phyloP scores from a whole-genome alignment of 2,797 vertebrate species.

The Gallinago stenura region DNA sequence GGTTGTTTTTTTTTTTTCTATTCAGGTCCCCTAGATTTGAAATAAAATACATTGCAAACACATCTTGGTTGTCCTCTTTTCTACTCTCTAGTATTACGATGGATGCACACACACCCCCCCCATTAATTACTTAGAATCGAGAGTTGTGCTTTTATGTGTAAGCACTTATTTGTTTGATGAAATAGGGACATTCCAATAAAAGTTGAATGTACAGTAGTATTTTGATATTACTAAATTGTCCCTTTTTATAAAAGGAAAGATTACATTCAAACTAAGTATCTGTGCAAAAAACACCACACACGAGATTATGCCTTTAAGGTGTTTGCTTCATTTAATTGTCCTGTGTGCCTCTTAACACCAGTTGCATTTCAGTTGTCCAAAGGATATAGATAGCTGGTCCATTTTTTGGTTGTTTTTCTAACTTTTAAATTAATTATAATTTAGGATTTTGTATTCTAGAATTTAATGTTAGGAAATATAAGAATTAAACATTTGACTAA shows the following conservation, averaged over 20 bases:
- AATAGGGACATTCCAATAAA: neutral
- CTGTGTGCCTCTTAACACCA: neutral
- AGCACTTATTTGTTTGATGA: neutral
- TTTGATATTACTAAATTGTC: neutral
- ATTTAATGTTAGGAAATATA: neutral
- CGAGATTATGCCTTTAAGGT: neutral
- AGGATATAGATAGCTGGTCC: neutral
- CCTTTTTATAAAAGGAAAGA: neutral
- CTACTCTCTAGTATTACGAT: neutral
- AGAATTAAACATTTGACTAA: neutral
- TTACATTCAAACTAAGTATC: neutral
- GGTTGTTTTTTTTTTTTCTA: neutral
- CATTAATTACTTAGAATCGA: accelerated
- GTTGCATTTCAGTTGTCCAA: neutral
- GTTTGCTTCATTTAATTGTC: neutral
- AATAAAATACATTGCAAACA: neutral
- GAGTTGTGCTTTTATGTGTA: neutral
- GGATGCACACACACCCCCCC: accelerated
- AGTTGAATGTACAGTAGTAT: neutral
- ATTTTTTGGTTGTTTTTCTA: neutral
- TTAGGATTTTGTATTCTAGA: neutral
- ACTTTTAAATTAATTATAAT: neutral
- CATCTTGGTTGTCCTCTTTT: neutral
- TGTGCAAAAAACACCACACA: neutral
- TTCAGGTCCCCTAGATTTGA: neutral